A percentile compares a stretch with the other conserved stretches of the same genome.
These are phyloP conservation scores for Epistrophe grossulariae DNA, from an alignment of 2,888 invertebrate species.

Conservation along the genomic window DNA sequence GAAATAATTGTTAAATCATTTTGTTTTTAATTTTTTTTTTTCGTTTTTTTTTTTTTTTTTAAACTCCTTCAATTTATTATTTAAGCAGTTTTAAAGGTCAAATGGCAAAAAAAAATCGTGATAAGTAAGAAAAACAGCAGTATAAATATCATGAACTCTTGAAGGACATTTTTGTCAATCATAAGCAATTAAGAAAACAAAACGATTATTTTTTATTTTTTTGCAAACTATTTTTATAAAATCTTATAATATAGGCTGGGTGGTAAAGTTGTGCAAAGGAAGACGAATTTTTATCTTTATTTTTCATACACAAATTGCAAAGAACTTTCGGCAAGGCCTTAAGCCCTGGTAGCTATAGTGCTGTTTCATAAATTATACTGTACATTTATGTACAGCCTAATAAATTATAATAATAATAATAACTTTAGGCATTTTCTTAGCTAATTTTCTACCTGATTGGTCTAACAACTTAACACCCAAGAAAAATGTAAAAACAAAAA, in stretches of 20 bases:
- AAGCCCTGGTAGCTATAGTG: no score
- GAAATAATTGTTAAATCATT: slow-evolving; percentile 20
- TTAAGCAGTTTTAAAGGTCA: slow-evolving; percentile 14
- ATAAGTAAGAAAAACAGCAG: background rate
- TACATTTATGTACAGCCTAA: no score
- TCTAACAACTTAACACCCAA: no score
- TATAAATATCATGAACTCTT: background rate
- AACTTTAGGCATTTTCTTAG: no score
- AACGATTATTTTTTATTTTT: background rate
- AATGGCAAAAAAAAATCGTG: background rate
- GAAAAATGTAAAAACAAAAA: no score
- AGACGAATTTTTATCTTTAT: background rate
- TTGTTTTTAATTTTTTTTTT: background rate
- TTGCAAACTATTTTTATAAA: background rate
- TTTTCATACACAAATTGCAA: background rate
- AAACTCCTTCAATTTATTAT: background rate
- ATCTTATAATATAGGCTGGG: background rate
- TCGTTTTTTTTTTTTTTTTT: background rate
- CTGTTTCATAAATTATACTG: no score
- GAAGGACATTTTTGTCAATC: slow-evolving; percentile 16
- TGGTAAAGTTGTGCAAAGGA: background rate
- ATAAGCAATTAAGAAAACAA: slow-evolving; percentile 28
- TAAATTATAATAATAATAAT: no score
- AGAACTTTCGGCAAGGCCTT: no score
- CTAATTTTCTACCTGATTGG: no score